Evolutionary conservation across 2,888 invertebrate species (phyloP), one percentile per base, ranked within the genome.

Genomic region (Poecilus cupreus): DNA sequence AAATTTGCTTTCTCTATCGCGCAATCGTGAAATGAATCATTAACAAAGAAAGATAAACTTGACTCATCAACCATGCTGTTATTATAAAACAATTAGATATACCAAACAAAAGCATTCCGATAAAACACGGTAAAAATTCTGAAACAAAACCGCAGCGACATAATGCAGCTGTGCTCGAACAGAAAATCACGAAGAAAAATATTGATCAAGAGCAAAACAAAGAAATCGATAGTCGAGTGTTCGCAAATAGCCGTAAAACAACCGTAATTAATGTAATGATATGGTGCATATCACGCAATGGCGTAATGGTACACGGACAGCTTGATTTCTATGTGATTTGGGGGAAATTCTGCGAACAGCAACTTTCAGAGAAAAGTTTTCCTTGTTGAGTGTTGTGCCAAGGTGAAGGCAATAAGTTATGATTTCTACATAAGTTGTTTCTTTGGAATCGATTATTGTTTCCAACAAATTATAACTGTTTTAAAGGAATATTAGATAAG

Each of bases 251-350:
- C 72, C 13, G 24, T 22, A 46, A 24, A 43, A 72, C 43, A 72
- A 72, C 70, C 39, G 46, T 72, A 72, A 72, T 72, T 72, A 72
- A 46, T 46, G 13, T 72, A 72, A 72, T 72, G 22, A 72, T 46
- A 72, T 13, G 22, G 24, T 46, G 72, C 2, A 22, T 72, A 46
- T 46, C 72, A 72, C 72, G 72, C 72, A 72, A 72, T 13, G 46
- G 16, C 22, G 18, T 26, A 64, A 64, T 26, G 3, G 26, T 26
- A 5, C 32, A 32, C 32, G 32, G 32, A 32, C 32, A 32, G 8
- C 54, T 54, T 22, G 22, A 54, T 54, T 54, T 54, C 18, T 54
- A 18, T 20, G 0, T 39, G 32, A 68, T 37, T 68, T 68, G 68
- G 68, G 39, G 39, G 13, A 39, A 39, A 37, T 32, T 64, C 16